Percentiles rank a stretch among this genome's conserved stretches.
Evolutionary conservation across 2,113 vertebrate genomes (phyloP).

Genomic region (Aspiorhynchus laticeps): DNA sequence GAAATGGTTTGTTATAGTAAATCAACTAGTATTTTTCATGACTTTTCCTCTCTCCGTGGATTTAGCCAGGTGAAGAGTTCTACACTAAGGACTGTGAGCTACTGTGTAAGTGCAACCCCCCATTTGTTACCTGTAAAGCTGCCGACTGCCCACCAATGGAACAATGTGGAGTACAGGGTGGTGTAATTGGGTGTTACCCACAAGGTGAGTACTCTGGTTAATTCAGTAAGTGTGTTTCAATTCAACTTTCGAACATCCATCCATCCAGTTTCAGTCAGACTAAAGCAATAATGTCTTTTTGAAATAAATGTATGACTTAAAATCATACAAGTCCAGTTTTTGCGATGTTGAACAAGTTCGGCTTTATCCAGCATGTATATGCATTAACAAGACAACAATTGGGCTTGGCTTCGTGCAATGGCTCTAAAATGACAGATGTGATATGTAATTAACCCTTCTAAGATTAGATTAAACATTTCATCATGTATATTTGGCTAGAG

Average conservation of each 20-base stretch:
- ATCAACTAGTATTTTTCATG: neutral
- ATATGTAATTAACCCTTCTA: neutral
- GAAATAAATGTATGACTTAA: neutral
- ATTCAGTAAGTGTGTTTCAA: neutral
- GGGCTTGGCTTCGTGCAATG: neutral
- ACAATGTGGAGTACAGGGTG: constrained; percentile 69
- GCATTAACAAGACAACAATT: neutral
- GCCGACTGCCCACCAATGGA: constrained; percentile 70
- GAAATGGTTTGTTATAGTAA: neutral
- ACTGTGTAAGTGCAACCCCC: constrained; percentile 69
- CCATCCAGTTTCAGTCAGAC: neutral
- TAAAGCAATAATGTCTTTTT: neutral
- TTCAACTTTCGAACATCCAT: neutral
- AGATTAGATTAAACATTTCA: neutral
- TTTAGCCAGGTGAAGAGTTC: constrained; percentile 74
- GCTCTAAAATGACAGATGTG: neutral
- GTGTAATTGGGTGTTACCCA: constrained; percentile 77
- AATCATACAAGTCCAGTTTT: neutral
- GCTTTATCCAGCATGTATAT: neutral
- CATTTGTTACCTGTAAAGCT: constrained; percentile 62
- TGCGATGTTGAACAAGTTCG: neutral
- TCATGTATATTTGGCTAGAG: neutral
- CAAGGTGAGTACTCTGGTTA: constrained; percentile 62
- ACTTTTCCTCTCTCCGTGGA: constrained; percentile 22
- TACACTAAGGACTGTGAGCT: constrained; percentile 67